Evolutionary conservation across 2,797 vertebrate genomes (phyloP), one percentile per base, ranked within the genome.

Genomic region (Crenichthys baileyi): DNA sequence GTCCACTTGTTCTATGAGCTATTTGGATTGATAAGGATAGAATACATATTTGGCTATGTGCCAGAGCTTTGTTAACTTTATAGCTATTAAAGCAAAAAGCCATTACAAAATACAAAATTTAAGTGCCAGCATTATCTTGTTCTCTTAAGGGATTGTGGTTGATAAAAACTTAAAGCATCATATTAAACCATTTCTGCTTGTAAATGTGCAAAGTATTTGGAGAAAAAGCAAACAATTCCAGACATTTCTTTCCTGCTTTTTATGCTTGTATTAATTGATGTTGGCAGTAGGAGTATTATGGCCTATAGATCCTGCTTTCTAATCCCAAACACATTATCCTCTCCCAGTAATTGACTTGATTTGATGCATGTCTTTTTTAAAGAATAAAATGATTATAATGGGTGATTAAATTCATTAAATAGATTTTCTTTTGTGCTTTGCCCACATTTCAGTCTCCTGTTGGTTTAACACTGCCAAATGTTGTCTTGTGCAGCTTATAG

Each of bases 1-100:
- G 84, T 86, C 82, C 39, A 81, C 90, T 91, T 86, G 85, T 93
- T 90, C 88, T 85, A 75, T 79, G 88, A 90, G 87, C 73, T 82
- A 76, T 76, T 87, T 85, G 79, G 87, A 84, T 88, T 86, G 79
- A 83, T 90, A 85, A 73, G 13, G 73, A 87, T 72, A 72, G 70
- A 90, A 89, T 83, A 83, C 88, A 91, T 83, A 88, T 92, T 91
- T 90, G 83, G 89, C 77, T 83, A 79, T 65, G 48, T 78, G 79
- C 82, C 88, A 76, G 68, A 46, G 71, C 83, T 91, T 85, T 86
- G 79, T 83, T 86, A 79, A 77, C 79, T 86, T 83, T 77, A 70
- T 65, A 88, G 83, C 87, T 80, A 89, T 82, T 86, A 85, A 82
- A 89, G 85, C 78, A 80, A 79, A 88, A 75, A 76, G 78, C 76